Percentiles rank a stretch among this genome's conserved stretches.
Evolutionary conservation across 2,797 vertebrate species (phyloP).

Genomic region (Pipistrellus pipistrellus): DNA sequence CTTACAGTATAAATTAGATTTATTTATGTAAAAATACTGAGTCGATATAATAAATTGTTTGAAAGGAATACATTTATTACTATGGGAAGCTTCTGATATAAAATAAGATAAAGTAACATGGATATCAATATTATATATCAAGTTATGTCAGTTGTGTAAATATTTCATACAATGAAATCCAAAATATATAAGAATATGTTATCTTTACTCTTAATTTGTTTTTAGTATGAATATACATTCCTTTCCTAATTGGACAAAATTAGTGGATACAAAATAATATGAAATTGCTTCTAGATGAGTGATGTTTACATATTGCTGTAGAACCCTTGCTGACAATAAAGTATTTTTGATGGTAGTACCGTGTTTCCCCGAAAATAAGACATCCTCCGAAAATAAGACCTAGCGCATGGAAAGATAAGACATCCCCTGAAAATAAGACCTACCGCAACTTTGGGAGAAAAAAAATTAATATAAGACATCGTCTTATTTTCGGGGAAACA

Average conservation of each 20-base stretch:
- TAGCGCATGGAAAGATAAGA: too few relatives aligned
- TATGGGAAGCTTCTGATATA: background rate
- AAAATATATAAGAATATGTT: background rate
- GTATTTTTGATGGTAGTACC: background rate
- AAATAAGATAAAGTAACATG: background rate
- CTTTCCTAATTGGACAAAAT: background rate
- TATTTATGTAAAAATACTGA: background rate
- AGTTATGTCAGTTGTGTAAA: background rate
- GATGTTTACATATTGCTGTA: background rate
- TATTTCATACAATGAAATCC: background rate
- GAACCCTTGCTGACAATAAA: background rate
- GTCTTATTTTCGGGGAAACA: too few relatives aligned
- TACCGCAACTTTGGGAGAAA: too few relatives aligned
- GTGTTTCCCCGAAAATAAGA: too few relatives aligned
- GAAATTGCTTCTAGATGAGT: background rate
- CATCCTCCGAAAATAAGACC: too few relatives aligned
- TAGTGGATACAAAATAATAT: background rate
- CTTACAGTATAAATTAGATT: background rate
- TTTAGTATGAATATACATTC: background rate
- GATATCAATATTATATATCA: background rate
- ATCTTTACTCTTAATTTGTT: background rate
- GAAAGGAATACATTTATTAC: background rate
- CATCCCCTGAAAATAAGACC: too few relatives aligned
- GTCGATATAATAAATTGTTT: background rate
- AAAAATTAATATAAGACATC: too few relatives aligned